A percentile compares a stretch with the other conserved stretches of the same genome.
These are phyloP conservation scores for Rhinoptilus africanus DNA, from an alignment of 2,113 vertebrate genomes.

Conservation along the genomic window DNA sequence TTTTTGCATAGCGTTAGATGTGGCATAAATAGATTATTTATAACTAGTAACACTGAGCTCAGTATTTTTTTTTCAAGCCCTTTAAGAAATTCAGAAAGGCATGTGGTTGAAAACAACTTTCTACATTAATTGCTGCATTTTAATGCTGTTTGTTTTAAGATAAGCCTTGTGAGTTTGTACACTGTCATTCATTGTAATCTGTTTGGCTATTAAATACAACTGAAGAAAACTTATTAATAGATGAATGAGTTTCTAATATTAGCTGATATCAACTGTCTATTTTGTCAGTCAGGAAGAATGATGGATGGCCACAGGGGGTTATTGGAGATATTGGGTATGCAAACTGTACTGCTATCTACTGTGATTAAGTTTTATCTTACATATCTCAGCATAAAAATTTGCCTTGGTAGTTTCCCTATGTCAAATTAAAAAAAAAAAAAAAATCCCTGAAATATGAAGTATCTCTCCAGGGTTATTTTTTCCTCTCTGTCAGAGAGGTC, in stretches of 20 bases:
- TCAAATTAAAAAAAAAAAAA: neutral
- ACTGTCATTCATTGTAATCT: neutral
- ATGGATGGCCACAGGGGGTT: neutral
- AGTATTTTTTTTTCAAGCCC: neutral
- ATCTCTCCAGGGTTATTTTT: neutral
- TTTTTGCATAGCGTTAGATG: neutral
- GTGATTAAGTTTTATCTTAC: neutral
- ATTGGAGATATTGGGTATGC: neutral
- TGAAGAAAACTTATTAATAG: constrained; percentile 3
- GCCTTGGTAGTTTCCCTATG: neutral
- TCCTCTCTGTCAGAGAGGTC: neutral
- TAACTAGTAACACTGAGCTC: neutral
- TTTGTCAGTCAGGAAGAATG: neutral
- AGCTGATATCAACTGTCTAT: neutral
- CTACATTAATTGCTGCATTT: constrained; percentile 18
- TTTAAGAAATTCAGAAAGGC: constrained; percentile 9
- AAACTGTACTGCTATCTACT: neutral
- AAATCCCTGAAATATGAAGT: neutral
- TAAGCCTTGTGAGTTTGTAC: neutral
- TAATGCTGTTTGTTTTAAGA: constrained; percentile 39
- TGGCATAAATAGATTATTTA: neutral
- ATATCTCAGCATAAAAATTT: neutral
- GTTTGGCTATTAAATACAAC: neutral
- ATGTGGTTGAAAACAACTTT: neutral
- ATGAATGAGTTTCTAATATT: constrained; percentile 20